These are phyloP conservation scores for Philypnodon macrostomus DNA, from an alignment of 2,797 vertebrate species.

Conservation along the genomic window DNA sequence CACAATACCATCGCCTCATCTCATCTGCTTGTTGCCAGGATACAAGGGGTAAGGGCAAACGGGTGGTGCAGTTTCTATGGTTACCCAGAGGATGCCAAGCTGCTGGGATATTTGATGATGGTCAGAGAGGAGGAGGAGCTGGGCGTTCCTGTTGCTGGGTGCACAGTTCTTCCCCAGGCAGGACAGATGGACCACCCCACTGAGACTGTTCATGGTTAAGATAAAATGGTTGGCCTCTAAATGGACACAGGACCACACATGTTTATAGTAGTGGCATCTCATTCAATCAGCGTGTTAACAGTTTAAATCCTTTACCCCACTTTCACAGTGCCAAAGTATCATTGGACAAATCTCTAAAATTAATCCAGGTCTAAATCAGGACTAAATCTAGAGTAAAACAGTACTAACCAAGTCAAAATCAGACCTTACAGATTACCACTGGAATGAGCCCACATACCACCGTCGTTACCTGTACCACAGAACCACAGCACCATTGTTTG, in stretches of 20 bases:
- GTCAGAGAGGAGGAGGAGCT: conserved; percentile 15
- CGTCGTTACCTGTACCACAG: too few relatives aligned
- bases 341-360: neutral
- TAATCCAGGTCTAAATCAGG: too few relatives aligned
- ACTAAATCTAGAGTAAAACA: too few relatives aligned
- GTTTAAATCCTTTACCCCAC: neutral
- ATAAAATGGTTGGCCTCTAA: neutral
- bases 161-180: conserved; percentile 12
- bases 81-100: conserved; percentile 59
- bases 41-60: conserved; percentile 64
- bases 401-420: too few relatives aligned
- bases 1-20: conserved; percentile 46
- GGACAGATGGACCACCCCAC: conserved; percentile 42
- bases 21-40: conserved; percentile 74
- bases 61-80: conserved; percentile 61
- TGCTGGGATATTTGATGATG: conserved; percentile 47
- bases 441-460: too few relatives aligned
- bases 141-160: conserved; percentile 32
- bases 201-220: conserved; percentile 17
- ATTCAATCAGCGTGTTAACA: neutral
- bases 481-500: too few relatives aligned
- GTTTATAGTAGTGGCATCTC: neutral
- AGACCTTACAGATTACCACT: too few relatives aligned
- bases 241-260: neutral
- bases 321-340: neutral